phyloP scores from a whole-genome alignment of 1,140 invertebrate genomes.

The Aporrectodea caliginosa region DNA sequence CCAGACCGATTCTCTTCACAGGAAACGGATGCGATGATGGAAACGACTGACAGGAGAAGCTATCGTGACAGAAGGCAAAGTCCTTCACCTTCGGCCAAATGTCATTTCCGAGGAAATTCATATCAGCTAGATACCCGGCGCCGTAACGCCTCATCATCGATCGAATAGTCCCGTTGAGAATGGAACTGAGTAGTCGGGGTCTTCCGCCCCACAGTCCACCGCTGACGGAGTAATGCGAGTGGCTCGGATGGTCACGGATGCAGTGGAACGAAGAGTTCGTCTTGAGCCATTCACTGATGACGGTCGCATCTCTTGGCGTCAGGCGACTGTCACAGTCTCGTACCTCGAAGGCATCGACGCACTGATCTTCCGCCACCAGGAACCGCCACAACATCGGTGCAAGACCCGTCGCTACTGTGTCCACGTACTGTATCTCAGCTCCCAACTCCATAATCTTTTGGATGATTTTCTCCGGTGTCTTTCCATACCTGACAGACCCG shows the following conservation, averaged over 20 bases:
- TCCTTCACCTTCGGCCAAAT: slow-evolving; percentile 29
- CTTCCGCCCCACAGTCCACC: slow-evolving; percentile 24
- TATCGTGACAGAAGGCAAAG: slow-evolving; percentile 30
- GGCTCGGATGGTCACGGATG: slow-evolving; percentile 23
- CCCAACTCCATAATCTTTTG: not conserved
- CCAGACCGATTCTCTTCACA: not conserved
- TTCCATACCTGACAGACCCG: slow-evolving; percentile 35
- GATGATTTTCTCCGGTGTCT: slow-evolving; percentile 7
- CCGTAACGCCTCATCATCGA: slow-evolving; percentile 21
- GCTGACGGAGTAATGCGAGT: not conserved
- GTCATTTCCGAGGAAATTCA: slow-evolving; percentile 27
- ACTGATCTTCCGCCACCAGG: slow-evolving; percentile 13
- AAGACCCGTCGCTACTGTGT: not conserved
- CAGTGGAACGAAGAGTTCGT: slow-evolving; percentile 17
- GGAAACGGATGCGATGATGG: slow-evolving; percentile 31
- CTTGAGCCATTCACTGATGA: not conserved
- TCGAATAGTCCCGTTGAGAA: not conserved
- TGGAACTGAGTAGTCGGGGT: not conserved
- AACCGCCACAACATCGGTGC: slow-evolving; percentile 27
- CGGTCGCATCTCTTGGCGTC: slow-evolving; percentile 4
- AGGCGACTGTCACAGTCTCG: slow-evolving; percentile 19
- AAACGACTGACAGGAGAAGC: slow-evolving; percentile 29
- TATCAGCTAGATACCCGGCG: slow-evolving; percentile 22
- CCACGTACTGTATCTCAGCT: slow-evolving; percentile 16
- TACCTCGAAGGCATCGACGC: slow-evolving; percentile 10